Evolutionary conservation across 2,113 vertebrate species (phyloP).

Genomic region (Labeo catla): DNA sequence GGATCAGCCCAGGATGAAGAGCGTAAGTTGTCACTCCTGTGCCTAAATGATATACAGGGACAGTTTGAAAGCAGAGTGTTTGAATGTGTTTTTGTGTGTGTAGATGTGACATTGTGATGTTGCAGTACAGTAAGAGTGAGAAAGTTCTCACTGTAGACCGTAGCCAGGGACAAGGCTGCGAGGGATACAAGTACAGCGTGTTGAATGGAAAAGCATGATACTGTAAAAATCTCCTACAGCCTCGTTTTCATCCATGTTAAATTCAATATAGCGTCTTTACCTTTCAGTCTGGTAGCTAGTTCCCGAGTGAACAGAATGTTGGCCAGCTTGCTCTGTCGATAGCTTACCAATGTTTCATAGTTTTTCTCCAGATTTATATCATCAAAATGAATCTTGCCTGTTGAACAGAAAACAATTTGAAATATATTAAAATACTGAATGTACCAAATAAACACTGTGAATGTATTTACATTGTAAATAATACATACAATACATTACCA

Average conservation of each 20-base stretch:
- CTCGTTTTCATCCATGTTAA: background rate
- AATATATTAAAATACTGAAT: conserved; percentile 40
- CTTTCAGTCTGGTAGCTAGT: conserved; percentile 71
- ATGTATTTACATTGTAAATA: background rate
- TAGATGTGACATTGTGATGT: no score
- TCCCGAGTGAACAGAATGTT: conserved; percentile 75
- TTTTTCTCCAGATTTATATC: conserved; percentile 74
- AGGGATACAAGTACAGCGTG: no score
- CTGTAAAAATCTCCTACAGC: background rate
- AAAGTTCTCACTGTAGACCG: no score
- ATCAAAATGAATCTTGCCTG: conserved; percentile 75
- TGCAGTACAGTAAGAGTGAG: no score
- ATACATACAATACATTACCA: background rate
- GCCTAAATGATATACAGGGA: conserved; percentile 51
- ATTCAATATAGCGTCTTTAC: conserved; percentile 50
- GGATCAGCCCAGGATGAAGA: conserved; percentile 76
- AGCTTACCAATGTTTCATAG: conserved; percentile 65
- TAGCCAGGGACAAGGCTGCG: no score
- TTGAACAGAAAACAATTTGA: background rate
- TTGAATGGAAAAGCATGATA: background rate
- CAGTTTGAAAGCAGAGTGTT: background rate
- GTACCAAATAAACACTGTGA: background rate
- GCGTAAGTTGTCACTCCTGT: conserved; percentile 72
- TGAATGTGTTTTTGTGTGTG: no score
- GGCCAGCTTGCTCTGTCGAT: conserved; percentile 77